Base-by-base conservation (phyloP, 2,888 invertebrate species). In the Julus scanicus region DNA sequence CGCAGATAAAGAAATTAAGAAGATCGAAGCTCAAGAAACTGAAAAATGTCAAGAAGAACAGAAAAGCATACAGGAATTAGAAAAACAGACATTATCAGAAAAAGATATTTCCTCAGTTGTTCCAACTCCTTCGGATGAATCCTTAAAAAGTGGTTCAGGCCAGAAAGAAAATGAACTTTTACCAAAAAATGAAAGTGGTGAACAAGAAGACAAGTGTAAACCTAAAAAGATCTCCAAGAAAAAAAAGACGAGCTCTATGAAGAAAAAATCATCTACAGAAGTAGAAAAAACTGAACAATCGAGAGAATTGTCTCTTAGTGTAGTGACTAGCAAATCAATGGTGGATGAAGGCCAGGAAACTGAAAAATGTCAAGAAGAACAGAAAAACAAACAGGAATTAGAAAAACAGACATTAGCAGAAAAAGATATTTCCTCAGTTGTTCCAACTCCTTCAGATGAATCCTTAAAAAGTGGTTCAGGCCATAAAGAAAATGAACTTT, bases 221-320 rank as follows among this genome's bases (percentile, higher is more conserved):
- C 13, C 29, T 37, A 48, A 88, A 39, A 57, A 86, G 17, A 40
- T n/a, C 9, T 63, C 63, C n/a, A 40, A 57, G 57, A 29, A 44
- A 40, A 57, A 29, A 86, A 48, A 29, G n/a, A 6, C 86, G 5
- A 71, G 86, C 20, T 15, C 63, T 13, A 85, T 40, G n/a, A 40
- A 84, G 44, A 39, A 84, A 84, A n/a, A 17, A 20, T 1, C 63
- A 20, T 63, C 63, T 63, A 3, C 63, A 63, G 88, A 88, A 88
- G 44, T 39, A n/a, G 49, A 20, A 86, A 44, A 37, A 40, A 44
- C 40, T 48, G 88, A 86, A 88, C 3, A 40, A 84, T 48, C 13
- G 83, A 84, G n/a, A n/a, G n/a, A n/a, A n/a, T n/a, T n/a, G n/a
- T n/a, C n/a, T n/a, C n/a, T n/a, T n/a, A n/a, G n/a, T n/a, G n/a